phyloP scores from a whole-genome alignment of 2,888 invertebrate genomes.

The Prosapia bicincta region DNA sequence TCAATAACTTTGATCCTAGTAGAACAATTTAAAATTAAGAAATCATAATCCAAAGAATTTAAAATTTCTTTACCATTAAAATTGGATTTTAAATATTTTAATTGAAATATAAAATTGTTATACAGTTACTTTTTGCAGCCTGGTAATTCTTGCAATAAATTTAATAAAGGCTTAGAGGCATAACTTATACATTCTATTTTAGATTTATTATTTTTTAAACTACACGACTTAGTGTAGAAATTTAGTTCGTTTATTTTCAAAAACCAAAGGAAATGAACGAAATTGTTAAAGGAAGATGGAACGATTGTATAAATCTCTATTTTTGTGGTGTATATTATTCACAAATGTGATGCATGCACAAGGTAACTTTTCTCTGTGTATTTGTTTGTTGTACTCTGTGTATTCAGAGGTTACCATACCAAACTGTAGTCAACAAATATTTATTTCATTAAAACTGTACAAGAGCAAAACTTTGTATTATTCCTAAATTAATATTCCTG shows the following conservation, averaged over 20 bases:
- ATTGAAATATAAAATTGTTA: too few relatives aligned
- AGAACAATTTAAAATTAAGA: too few relatives aligned
- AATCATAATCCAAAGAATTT: too few relatives aligned
- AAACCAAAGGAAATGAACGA: neutral
- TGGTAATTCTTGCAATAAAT: too few relatives aligned
- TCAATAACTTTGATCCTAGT: too few relatives aligned
- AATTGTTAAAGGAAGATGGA: neutral
- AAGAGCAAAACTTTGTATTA: neutral
- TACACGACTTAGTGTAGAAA: neutral
- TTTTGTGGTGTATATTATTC: neutral
- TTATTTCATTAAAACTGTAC: neutral
- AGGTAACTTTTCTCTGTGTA: neutral
- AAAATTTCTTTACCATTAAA: too few relatives aligned
- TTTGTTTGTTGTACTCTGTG: neutral
- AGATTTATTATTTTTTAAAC: neutral
- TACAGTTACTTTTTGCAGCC: too few relatives aligned
- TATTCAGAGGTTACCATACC: neutral
- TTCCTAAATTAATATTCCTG: neutral
- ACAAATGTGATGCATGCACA: neutral
- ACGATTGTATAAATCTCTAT: neutral
- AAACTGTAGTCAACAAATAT: neutral
- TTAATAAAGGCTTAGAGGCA: neutral
- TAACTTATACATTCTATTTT: neutral
- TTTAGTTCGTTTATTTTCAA: neutral
- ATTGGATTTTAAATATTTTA: too few relatives aligned